Evolutionary conservation across 2,888 invertebrate genomes (phyloP).

Genomic region (Acanthosepion esculentum): DNA sequence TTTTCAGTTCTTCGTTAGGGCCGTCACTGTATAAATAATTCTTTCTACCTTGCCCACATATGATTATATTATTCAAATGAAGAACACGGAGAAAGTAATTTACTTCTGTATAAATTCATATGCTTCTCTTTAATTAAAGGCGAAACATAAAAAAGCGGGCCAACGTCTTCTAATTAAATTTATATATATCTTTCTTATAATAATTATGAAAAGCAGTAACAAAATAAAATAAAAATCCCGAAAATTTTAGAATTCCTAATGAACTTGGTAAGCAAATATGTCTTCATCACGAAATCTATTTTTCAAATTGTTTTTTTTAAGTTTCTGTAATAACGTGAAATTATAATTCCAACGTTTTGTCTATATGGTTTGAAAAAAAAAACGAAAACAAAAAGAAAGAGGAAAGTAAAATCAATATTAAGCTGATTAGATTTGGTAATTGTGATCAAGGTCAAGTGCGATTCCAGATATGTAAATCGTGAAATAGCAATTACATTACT

Average conservation of each 20-base stretch:
- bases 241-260: neutral
- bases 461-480: neutral
- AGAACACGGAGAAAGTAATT: neutral
- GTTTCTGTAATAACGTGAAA: neutral
- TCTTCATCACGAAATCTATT: slow-evolving; percentile 33
- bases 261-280: neutral
- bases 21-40: neutral
- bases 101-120: neutral
- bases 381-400: neutral
- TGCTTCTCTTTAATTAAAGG: neutral
- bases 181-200: neutral
- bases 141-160: neutral
- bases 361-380: neutral
- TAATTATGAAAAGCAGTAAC: neutral
- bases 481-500: slow-evolving; percentile 33
- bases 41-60: neutral
- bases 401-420: neutral
- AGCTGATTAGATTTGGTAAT: slow-evolving; percentile 13
- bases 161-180: neutral
- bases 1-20: neutral
- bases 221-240: neutral
- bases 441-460: slow-evolving; percentile 13
- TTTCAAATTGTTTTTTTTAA: neutral
- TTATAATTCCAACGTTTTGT: neutral
- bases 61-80: neutral